Percentiles rank a stretch among this genome's conserved stretches.
phyloP scores from a whole-genome alignment of 2,113 vertebrate species.

The Cyanocitta stelleri region DNA sequence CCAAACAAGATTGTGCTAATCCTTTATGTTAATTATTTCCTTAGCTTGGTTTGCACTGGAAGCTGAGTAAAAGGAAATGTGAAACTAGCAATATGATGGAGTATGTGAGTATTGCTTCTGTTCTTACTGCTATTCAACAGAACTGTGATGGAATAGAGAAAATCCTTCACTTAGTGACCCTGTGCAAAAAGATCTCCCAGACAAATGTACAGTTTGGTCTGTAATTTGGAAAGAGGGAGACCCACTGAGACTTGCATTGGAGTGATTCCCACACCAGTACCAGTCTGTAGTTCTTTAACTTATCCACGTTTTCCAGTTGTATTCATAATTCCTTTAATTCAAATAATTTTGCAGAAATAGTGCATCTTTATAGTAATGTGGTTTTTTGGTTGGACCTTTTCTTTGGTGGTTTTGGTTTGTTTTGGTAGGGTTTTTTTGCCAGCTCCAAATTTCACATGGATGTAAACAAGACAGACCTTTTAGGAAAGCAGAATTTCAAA shows the following conservation, averaged over 20 bases:
- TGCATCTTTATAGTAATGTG: neutral
- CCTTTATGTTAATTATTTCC: slow-evolving; percentile 23
- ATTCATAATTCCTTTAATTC: neutral
- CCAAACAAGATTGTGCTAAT: neutral
- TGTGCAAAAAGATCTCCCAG: neutral
- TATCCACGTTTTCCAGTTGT: neutral
- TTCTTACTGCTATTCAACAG: neutral
- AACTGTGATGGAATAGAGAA: neutral
- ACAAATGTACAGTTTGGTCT: neutral
- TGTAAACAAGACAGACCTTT: neutral
- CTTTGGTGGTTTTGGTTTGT: neutral
- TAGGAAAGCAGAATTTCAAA: neutral
- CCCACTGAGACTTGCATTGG: neutral
- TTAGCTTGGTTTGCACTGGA: slow-evolving; percentile 98
- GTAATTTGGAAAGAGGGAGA: neutral
- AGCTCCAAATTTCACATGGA: neutral
- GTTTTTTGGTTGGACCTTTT: neutral
- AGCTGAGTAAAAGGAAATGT: slow-evolving; percentile 98
- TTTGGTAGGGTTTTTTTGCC: neutral
- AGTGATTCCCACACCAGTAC: neutral
- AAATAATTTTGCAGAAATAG: neutral
- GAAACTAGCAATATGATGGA: slow-evolving; percentile 99
- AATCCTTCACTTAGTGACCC: neutral
- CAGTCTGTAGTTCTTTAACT: neutral
- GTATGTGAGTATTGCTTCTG: slow-evolving; percentile 76